Evolutionary conservation across 1,140 invertebrate species (phyloP), one percentile per base, ranked within the genome.

Genomic region (Drosophila teissieri): DNA sequence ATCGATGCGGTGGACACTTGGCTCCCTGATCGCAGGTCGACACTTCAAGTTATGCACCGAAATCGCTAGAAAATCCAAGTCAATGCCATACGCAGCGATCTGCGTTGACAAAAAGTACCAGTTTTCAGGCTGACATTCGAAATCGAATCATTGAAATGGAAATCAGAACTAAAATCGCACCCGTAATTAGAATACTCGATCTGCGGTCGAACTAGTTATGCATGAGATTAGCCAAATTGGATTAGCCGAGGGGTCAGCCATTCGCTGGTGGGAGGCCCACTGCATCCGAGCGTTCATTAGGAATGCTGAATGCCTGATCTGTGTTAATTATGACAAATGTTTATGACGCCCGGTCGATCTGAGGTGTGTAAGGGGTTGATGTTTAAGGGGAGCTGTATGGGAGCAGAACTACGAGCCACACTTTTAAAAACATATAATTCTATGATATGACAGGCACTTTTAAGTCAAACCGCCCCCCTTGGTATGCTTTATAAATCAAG

Each of bases 301-400:
- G 65, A 60, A 72, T 72, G 54, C 54, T 46, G 54, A 73, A 51
- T 72, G 69, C 54, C 37, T 73, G 54, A 73, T 61, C 68, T 73
- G 68, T 73, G 69, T 73, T 73, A 73, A 73, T 73, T 73, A 73
- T 73, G 69, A 73, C 67, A 72, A 73, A 73, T 73, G 48, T 63
- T 54, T 73, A 54, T 40, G 70, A 54, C 36, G 62, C 69, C 54
- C 36, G 45, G 8, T 11, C 45, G 17, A 19, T 7, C 14, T 37
- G 49, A 15, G 48, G 4, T 45, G 67, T 11, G 17, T 1, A 22
- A 67, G 62, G 65, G 48, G 48, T 39, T 36, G 42, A 34, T 24
- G 36, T 19, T 19, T 19, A 19, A 19, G 19, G 1, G 1, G 7
- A 56, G 17, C 6, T 56, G 15, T 40, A 45, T 11, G 2, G 2